Base-by-base conservation (phyloP, 2,113 vertebrate genomes). In the Crotophaga sulcirostris region DNA sequence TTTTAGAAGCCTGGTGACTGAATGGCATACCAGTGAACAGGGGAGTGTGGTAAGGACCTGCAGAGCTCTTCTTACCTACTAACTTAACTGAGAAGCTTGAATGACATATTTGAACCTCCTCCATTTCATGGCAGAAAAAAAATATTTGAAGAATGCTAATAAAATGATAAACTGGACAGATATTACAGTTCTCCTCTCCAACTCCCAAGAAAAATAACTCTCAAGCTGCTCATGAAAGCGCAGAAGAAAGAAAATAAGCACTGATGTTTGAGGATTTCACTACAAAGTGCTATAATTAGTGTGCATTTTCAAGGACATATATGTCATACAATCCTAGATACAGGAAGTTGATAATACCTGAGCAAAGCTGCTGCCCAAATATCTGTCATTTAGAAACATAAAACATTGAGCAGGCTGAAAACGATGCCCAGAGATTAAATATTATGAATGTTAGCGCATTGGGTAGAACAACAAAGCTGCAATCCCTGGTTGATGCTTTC, bases 141-240 rank as follows among this genome's bases (percentile, higher is more conserved):
- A 47, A 38, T 63, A 66, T 29, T 7, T 33, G n/a, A 62, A 82
- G 67, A 87, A 56, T 7, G 3, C 1, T 64, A 69, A 26, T 74
- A 44, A 84, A 77, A 73, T 66, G 1, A 13, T 51, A 72, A 79
- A 62, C 11, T 33, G 11, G 38, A 7, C 11, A 79, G 44, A 42
- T 68, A 55, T 42, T 5, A 2, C 29, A 42, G 19, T 59, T 51
- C 9, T 51, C 3, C 7, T 10, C 28, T 4, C 0, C 0, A 77
- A 23, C 4, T 66, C n/a, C 25, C 20, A 47, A 56, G 47, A 74
- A 74, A 89, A 81, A n/a, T 54, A 36, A 54, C 13, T 7, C 12
- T 54, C 13, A 25, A 62, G 10, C 20, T 73, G 31, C 28, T 63
- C 11, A 23, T 11, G 68, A 80, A 84, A 87, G 4, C 7, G 62